phyloP scores from a whole-genome alignment of 2,113 vertebrate genomes.

The Podarcis muralis region DNA sequence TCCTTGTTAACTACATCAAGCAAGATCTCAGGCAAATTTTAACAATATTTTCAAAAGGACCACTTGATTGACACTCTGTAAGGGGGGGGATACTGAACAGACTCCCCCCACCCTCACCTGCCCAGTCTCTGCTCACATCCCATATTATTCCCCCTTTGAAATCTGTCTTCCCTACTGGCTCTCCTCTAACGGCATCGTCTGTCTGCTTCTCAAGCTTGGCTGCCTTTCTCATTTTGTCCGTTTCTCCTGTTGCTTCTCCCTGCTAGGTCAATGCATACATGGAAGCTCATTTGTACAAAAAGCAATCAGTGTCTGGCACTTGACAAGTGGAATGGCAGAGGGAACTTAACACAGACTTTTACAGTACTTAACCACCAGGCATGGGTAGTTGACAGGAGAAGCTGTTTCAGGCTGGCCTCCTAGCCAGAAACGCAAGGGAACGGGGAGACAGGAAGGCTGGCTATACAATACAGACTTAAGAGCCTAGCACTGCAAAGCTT shows the following conservation, averaged over 20 bases:
- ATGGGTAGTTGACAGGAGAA: slow-evolving; percentile 34
- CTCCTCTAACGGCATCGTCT: slow-evolving; percentile 55
- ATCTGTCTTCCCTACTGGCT: slow-evolving; percentile 62
- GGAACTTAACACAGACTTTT: slow-evolving; percentile 1
- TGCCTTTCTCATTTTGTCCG: slow-evolving; percentile 65
- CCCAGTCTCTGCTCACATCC: slow-evolving; percentile 35
- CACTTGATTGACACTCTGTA: slow-evolving; percentile 56
- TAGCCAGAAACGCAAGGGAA: neutral
- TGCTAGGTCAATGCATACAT: slow-evolving; percentile 7
- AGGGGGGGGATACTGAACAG: slow-evolving; percentile 50
- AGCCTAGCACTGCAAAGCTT: slow-evolving; percentile 4
- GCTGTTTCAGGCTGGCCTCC: neutral
- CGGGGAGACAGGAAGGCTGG: neutral
- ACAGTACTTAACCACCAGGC: slow-evolving; percentile 24
- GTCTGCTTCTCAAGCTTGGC: slow-evolving; percentile 65
- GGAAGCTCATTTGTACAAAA: slow-evolving; percentile 38
- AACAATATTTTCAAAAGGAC: slow-evolving; percentile 59
- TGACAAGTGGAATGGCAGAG: neutral
- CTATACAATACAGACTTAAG: slow-evolving; percentile 11
- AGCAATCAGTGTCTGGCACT: slow-evolving; percentile 46
- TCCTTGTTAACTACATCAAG: slow-evolving; percentile 48
- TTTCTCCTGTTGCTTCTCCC: slow-evolving; percentile 60
- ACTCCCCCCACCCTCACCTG: slow-evolving; percentile 37
- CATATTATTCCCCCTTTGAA: slow-evolving; percentile 54
- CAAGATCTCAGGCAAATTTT: slow-evolving; percentile 37